These are phyloP conservation scores for Cottoperca gobio DNA, from an alignment of 2,797 vertebrate genomes.

Conservation along the genomic window DNA sequence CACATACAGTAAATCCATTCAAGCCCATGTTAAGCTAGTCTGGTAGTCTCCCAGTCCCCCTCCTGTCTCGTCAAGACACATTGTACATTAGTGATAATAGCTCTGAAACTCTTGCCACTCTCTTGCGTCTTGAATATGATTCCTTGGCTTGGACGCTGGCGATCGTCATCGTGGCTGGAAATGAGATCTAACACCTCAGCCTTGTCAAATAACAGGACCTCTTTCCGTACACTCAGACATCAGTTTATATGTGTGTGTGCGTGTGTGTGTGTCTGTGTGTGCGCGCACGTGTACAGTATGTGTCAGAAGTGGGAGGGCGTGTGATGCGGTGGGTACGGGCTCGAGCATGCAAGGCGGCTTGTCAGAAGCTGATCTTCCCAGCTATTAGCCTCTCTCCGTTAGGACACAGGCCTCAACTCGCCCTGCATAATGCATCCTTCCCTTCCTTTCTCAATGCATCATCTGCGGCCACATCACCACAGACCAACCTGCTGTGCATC, in stretches of 20 bases:
- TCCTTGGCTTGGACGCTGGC: conserved; percentile 64
- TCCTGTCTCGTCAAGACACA: conserved; percentile 65
- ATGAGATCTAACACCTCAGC: conserved; percentile 86
- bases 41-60: conserved; percentile 47
- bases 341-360: conserved; percentile 72
- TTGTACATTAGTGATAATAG: conserved; percentile 70
- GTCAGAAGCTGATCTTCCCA: conserved; percentile 81
- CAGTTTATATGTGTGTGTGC: conserved; percentile 23
- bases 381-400: conserved; percentile 81
- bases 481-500: conserved; percentile 38
- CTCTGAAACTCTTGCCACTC: conserved; percentile 43
- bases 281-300: conserved; percentile 39
- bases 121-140: conserved; percentile 53
- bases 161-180: conserved; percentile 79
- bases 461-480: conserved; percentile 73
- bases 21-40: conserved; percentile 49
- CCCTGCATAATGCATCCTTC: conserved; percentile 69
- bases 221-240: conserved; percentile 49
- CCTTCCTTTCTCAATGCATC: conserved; percentile 67
- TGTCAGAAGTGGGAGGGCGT: conserved; percentile 46
- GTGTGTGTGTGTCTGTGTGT: conserved; percentile 16
- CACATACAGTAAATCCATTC: conserved; percentile 51
- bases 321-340: conserved; percentile 68
- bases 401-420: conserved; percentile 85
- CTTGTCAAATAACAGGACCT: conserved; percentile 74